These are phyloP conservation scores for Euplexia lucipara DNA, from an alignment of 2,888 invertebrate genomes.

Conservation along the genomic window DNA sequence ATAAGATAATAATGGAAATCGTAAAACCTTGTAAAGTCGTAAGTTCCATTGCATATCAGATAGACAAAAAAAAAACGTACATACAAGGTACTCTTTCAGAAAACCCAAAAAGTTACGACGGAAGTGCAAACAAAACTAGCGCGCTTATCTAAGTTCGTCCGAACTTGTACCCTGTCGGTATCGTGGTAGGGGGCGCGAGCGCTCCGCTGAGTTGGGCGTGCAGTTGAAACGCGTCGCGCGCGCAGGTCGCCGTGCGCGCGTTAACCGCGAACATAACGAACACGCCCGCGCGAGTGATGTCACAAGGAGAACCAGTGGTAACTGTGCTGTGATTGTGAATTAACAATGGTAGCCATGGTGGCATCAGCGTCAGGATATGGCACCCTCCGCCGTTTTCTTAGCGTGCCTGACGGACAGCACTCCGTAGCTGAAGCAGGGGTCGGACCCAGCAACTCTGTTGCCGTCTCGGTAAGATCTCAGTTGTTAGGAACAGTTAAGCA, in stretches of 20 bases:
- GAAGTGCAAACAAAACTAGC: conserved; percentile 73
- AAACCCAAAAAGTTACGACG: conserved; percentile 58
- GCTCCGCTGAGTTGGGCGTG: conserved; percentile 63
- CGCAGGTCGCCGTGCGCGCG: conserved; percentile 81
- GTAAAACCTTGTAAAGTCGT: conserved; percentile 11
- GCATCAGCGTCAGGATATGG: conserved; percentile 89
- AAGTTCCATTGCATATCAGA: neutral
- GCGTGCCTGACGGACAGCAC: conserved; percentile 86
- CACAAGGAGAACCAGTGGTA: conserved; percentile 78
- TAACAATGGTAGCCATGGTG: conserved; percentile 89
- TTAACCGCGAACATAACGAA: conserved; percentile 64
- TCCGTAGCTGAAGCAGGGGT: conserved; percentile 74
- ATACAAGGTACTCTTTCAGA: conserved; percentile 48
- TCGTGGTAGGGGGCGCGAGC: conserved; percentile 68
- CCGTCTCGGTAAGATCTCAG: conserved; percentile 85
- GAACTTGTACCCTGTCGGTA: conserved; percentile 53
- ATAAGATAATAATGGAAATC: conserved; percentile 43
- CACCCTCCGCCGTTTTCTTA: conserved; percentile 88
- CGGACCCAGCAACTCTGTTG: conserved; percentile 84
- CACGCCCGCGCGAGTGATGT: conserved; percentile 83
- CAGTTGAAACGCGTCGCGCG: conserved; percentile 84
- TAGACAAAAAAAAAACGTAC: conserved; percentile 1
- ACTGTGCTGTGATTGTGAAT: conserved; percentile 78
- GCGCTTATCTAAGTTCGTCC: conserved; percentile 76
- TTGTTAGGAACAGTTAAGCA: conserved; percentile 59